Evolutionary conservation across 2,113 vertebrate species (phyloP).

Genomic region (Polyodon spathula): DNA sequence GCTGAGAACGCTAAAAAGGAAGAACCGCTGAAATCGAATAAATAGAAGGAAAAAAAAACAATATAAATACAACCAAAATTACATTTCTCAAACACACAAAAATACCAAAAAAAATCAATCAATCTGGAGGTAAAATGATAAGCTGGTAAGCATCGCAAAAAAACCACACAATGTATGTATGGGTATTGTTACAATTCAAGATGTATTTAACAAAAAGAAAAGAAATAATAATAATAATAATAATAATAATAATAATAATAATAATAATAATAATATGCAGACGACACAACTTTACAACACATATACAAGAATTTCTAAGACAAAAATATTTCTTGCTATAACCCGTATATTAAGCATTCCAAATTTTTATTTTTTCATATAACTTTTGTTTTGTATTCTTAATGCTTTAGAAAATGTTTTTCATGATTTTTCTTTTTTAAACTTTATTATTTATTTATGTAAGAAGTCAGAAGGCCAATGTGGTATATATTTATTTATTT

Average conservation of each 20-base stretch:
- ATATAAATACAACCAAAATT: too few species aligned
- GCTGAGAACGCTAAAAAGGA: slow-evolving; percentile 43
- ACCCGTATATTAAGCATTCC: slow-evolving; percentile 70
- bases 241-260: slow-evolving; percentile 38
- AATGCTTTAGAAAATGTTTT: slow-evolving; percentile 72
- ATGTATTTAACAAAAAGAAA: slow-evolving; percentile 32
- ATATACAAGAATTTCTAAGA: slow-evolving; percentile 42
- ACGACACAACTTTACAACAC: slow-evolving; percentile 45
- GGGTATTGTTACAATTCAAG: slow-evolving; percentile 34
- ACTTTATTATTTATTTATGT: slow-evolving; percentile 61
- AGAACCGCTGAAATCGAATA: slow-evolving; percentile 55
- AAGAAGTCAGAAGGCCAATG: slow-evolving; percentile 71
- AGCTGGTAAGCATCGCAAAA: too few species aligned
- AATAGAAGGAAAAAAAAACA: slow-evolving; percentile 57
- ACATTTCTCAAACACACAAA: slow-evolving; percentile 46
- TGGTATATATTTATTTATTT: slow-evolving; percentile 71
- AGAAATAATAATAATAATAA: too few species aligned
- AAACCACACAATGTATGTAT: slow-evolving; percentile 26
- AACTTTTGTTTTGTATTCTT: slow-evolving; percentile 43
- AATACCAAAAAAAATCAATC: slow-evolving; percentile 39
- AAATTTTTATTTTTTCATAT: slow-evolving; percentile 46
- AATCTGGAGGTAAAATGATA: slow-evolving; percentile 17
- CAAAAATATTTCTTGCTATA: slow-evolving; percentile 40
- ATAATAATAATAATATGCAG: slow-evolving; percentile 29
- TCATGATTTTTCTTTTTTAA: slow-evolving; percentile 62